A percentile compares a stretch with the other conserved stretches of the same genome.
Evolutionary conservation across 2,888 invertebrate species (phyloP).

Genomic region (Rhagophthalmus giganteus): DNA sequence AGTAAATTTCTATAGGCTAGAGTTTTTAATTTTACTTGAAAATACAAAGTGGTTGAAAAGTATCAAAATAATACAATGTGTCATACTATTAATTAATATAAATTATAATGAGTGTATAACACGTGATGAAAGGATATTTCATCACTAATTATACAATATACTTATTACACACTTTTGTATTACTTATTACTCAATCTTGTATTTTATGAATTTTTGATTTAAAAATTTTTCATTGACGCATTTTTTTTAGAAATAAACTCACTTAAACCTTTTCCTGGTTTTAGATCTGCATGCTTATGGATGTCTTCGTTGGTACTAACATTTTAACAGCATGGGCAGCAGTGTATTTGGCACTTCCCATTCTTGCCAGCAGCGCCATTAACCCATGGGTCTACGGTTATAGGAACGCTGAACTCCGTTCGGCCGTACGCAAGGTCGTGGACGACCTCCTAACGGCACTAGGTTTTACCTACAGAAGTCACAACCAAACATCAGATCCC

Average conservation of each 20-base stretch:
- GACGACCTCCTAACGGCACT: constrained; percentile 58
- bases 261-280: constrained; percentile 34
- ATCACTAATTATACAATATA: too few species aligned
- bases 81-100: too few species aligned
- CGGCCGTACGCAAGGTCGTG: constrained; percentile 61
- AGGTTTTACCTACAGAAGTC: constrained; percentile 52
- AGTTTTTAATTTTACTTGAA: too few species aligned
- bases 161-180: too few species aligned
- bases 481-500: constrained; percentile 44
- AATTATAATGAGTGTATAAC: too few species aligned
- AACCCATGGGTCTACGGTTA: constrained; percentile 71
- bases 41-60: too few species aligned
- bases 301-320: constrained; percentile 58
- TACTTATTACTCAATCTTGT: too few species aligned
- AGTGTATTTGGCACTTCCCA: constrained; percentile 62
- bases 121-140: too few species aligned
- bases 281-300: constrained; percentile 60
- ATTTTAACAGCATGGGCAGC: constrained; percentile 60
- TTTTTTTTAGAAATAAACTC: too few species aligned
- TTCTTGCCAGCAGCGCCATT: constrained; percentile 61
- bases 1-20: too few species aligned
- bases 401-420: constrained; percentile 63
- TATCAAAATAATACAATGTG: too few species aligned
- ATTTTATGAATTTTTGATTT: background rate
- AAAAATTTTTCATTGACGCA: too few species aligned